A percentile compares a stretch with the other conserved stretches of the same genome.
Evolutionary conservation across 30 jellyfish, hydroid and myxozoan genomes (phyloP).

Genomic region (Turritopsis rubra): DNA sequence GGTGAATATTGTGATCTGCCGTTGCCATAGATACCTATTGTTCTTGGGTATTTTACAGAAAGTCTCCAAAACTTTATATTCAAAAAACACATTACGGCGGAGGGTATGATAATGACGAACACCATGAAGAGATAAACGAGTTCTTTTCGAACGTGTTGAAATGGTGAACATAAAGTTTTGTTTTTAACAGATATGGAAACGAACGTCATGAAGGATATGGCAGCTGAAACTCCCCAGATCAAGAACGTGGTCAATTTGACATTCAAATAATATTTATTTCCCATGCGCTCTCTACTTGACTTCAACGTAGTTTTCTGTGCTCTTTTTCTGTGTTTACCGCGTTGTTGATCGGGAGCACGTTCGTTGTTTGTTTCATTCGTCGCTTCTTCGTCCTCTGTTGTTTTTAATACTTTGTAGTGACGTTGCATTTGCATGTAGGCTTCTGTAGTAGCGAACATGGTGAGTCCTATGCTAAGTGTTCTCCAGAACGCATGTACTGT

Average conservation of each 20-base stretch:
- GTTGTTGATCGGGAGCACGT: not conserved
- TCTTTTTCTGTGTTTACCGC: not conserved
- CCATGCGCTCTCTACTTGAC: not conserved
- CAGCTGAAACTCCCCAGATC: slow-evolving; percentile 13
- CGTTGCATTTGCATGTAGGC: not conserved
- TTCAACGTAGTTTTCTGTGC: not conserved
- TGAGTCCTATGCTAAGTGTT: not conserved
- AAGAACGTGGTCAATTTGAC: not conserved
- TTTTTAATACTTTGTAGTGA: not conserved
- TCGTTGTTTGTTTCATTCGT: not conserved
- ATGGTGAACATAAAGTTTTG: slow-evolving; percentile 2
- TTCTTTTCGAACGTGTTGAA: slow-evolving; percentile 11
- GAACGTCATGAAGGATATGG: not conserved
- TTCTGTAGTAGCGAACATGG: not conserved
- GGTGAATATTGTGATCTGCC: not conserved
- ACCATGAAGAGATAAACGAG: not conserved
- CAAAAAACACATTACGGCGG: not conserved
- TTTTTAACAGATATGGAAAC: not conserved
- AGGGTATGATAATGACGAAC: slow-evolving; percentile 9
- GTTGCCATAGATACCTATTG: not conserved
- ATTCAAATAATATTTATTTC: not conserved
- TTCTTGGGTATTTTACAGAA: not conserved
- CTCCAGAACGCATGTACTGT: slow-evolving; percentile 17
- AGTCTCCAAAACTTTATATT: not conserved
- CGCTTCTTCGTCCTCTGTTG: not conserved